A percentile compares a stretch with the other conserved stretches of the same genome.
Conservation (phyloP, 2,797 vertebrate species). For the Melanogrammus aeglefinus region DNA sequence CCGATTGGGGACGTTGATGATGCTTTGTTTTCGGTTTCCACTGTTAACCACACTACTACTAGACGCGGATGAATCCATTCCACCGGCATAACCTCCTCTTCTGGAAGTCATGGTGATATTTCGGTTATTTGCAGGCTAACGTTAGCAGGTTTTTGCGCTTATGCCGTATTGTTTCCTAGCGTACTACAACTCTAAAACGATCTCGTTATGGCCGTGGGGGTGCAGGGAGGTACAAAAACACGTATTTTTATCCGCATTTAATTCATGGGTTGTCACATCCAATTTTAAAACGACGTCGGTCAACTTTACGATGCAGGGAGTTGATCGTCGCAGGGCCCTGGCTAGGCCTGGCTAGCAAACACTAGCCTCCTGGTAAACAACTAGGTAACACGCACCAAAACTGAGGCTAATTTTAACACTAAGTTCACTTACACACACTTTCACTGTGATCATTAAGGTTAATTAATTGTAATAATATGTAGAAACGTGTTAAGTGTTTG, state of each 20-base stretch:
- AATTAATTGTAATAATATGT: not conserved
- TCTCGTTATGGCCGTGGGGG: no score
- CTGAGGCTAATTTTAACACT: not conserved
- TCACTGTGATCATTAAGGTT: not conserved
- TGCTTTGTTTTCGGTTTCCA: conserved; percentile 67
- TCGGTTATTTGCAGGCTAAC: conserved; percentile 18
- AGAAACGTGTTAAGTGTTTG: not conserved
- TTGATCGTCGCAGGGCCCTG: not conserved
- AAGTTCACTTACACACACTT: not conserved
- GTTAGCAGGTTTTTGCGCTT: conserved; percentile 12
- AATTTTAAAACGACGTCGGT: conserved; percentile 31
- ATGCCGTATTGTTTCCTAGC: no score
- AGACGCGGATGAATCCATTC: conserved; percentile 56
- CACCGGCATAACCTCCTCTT: conserved; percentile 57
- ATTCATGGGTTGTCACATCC: conserved; percentile 6
- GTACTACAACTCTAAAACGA: not conserved
- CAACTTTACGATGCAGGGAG: conserved; percentile 16
- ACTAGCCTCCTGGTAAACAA: conserved; percentile 35
- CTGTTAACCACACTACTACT: conserved; percentile 41
- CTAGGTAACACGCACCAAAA: not conserved
- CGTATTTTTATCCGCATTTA: conserved; percentile 2
- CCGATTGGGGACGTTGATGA: conserved; percentile 62
- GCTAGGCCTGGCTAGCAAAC: conserved; percentile 26
- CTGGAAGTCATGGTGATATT: conserved; percentile 58
- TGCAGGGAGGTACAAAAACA: not conserved